Conservation (phyloP, 2,888 invertebrate genomes). For the Parnassius mnemosyne region DNA sequence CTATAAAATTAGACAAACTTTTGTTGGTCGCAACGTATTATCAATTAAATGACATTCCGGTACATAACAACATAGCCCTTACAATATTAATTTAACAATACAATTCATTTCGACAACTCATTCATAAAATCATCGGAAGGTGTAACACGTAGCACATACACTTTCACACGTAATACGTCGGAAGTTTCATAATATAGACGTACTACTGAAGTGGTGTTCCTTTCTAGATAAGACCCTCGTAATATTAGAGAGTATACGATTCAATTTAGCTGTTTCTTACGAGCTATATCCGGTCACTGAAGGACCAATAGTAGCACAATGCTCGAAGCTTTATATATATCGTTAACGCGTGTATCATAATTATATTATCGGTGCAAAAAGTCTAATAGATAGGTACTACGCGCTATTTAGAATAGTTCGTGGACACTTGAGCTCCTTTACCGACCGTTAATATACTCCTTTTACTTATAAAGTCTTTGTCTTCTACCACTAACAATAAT, state of each 20-base stretch:
- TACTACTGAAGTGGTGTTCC: slow-evolving; percentile 1
- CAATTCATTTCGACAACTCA: background rate
- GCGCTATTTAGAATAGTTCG: slow-evolving; percentile 73
- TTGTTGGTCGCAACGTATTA: background rate
- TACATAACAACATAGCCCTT: background rate
- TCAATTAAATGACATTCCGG: background rate
- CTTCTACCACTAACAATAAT: slow-evolving; percentile 75
- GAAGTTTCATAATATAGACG: background rate
- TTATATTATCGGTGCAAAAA: slow-evolving; percentile 75
- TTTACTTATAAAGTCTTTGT: slow-evolving; percentile 69
- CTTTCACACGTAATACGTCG: slow-evolving; percentile 1
- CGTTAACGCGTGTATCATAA: slow-evolving; percentile 47
- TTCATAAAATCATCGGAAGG: slow-evolving; percentile 2
- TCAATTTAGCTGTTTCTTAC: background rate
- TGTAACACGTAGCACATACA: slow-evolving; percentile 1
- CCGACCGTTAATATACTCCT: slow-evolving; percentile 45
- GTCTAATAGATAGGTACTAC: slow-evolving; percentile 69
- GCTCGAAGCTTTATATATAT: background rate
- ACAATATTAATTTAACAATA: background rate
- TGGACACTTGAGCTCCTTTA: slow-evolving; percentile 60
- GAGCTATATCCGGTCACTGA: slow-evolving; percentile 9
- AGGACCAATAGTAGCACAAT: slow-evolving; percentile 10
- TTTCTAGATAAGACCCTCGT: slow-evolving; percentile 6
- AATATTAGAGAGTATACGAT: slow-evolving; percentile 10
- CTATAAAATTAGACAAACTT: background rate